Conservation (phyloP, 2,797 vertebrate species). For the Crocidura indochinensis region DNA sequence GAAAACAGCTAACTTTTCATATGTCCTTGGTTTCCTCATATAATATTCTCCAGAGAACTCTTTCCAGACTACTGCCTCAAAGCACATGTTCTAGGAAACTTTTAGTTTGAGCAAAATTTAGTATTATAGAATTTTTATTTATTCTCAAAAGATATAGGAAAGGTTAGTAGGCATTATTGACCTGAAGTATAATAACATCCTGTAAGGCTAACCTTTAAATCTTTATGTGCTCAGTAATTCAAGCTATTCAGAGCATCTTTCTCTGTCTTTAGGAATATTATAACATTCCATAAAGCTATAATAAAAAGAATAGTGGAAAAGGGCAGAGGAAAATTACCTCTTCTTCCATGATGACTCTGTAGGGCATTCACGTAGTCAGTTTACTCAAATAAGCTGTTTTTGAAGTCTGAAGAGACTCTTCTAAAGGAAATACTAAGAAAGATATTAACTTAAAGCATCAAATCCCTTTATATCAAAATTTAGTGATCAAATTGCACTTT, state of each 20-base stretch:
- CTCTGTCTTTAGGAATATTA: slow-evolving; percentile 86
- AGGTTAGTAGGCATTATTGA: slow-evolving; percentile 88
- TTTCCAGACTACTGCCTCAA: slow-evolving; percentile 78
- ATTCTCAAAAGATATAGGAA: slow-evolving; percentile 83
- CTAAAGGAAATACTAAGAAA: slow-evolving; percentile 69
- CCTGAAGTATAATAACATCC: slow-evolving; percentile 86
- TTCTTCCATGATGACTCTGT: slow-evolving; percentile 77
- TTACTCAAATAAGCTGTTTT: slow-evolving; percentile 75
- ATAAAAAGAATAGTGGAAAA: slow-evolving; percentile 86
- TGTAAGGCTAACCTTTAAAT: slow-evolving; percentile 89
- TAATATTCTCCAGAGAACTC: slow-evolving; percentile 71
- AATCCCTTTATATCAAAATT: slow-evolving; percentile 61
- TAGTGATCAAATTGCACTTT: slow-evolving; percentile 42
- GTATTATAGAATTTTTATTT: slow-evolving; percentile 83
- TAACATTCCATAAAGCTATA: slow-evolving; percentile 85
- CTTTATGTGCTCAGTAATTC: slow-evolving; percentile 86
- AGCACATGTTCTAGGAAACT: slow-evolving; percentile 81
- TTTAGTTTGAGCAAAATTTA: slow-evolving; percentile 79
- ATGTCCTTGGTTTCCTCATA: slow-evolving; percentile 67
- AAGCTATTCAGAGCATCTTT: slow-evolving; percentile 84
- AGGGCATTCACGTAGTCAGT: slow-evolving; percentile 68
- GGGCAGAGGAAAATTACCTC: slow-evolving; percentile 85
- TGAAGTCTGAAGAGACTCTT: slow-evolving; percentile 1
- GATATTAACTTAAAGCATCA: slow-evolving; percentile 52
- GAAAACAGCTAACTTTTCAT: slow-evolving; percentile 74